Evolutionary conservation across 2,113 vertebrate genomes (phyloP), one percentile per base, ranked within the genome.

Genomic region (Oryzias melastigma): DNA sequence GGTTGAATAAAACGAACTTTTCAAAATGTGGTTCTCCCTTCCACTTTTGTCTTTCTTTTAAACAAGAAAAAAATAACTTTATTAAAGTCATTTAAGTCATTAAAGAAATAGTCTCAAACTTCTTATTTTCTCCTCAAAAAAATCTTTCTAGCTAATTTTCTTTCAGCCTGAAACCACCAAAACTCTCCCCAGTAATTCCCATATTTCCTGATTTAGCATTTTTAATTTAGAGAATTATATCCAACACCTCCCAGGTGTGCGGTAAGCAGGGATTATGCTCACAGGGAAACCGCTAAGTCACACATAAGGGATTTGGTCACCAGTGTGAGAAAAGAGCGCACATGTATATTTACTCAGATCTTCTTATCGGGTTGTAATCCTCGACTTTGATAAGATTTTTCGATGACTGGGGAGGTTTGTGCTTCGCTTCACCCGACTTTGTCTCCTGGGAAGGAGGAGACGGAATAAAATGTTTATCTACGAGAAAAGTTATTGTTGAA

Each of bases 231-330:
- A 57, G 44, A 70, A 61, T 78, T 63, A 41, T 27, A 71, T 44
- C 51, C 63, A 49, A 49, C 60, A 58, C 57, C 65, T 73, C 75
- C 67, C 62, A 68, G 67, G 62, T 75, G 67, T 5, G 48, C 42
- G 29, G 46, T 73, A 78, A 83, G 82, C 65, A 67, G n/a, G 78
- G 85, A 83, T 88, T 80, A 84, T 74, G 40, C 58, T 82, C 53
- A 59, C 59, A 43, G 47, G 78, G 71, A 58, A 77, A 49, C 48
- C 70, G 63, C 64, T 29, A 65, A 77, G 65, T 75, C 69, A 64
- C 57, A 77, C 67, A 52, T 54, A 56, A 73, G 49, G 65, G 78
- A 81, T 85, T 82, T 73, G 69, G 76, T 80, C 80, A 76, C 75
- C 72, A 60, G 67, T 66, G 72, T 54, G 56, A 77, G 65, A 45